A percentile compares a stretch with the other conserved stretches of the same genome.
These are phyloP conservation scores for Hirundo rustica DNA, from an alignment of 2,797 vertebrate genomes.

Conservation along the genomic window DNA sequence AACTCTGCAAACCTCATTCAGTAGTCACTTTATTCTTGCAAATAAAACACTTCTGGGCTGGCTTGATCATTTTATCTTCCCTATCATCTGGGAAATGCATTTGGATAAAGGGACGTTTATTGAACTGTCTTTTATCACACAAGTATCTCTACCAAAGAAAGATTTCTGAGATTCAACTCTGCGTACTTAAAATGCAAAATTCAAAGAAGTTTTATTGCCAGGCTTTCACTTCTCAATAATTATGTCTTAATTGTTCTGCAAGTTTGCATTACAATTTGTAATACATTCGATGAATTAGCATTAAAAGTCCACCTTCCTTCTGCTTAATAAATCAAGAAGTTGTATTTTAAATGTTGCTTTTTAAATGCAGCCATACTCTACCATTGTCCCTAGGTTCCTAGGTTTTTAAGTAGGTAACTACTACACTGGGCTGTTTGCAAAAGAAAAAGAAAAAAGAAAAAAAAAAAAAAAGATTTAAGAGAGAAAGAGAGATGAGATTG, in stretches of 20 bases:
- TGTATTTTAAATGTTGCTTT: neutral
- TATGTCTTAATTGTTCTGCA: slow-evolving; percentile 34
- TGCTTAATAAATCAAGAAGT: neutral
- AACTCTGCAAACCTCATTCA: neutral
- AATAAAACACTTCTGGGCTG: neutral
- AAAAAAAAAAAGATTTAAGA: neutral
- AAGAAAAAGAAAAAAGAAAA: too few relatives aligned
- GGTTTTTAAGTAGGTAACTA: neutral
- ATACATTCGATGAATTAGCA: neutral
- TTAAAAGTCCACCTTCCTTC: neutral
- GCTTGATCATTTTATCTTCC: slow-evolving; percentile 24
- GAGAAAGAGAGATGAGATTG: neutral
- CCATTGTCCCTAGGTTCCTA: neutral
- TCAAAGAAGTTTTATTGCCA: slow-evolving; percentile 44
- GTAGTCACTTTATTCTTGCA: neutral
- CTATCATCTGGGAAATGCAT: slow-evolving; percentile 37
- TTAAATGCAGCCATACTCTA: neutral
- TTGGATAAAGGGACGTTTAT: slow-evolving; percentile 29
- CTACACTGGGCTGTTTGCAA: neutral
- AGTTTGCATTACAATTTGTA: neutral
- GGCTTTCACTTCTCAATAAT: slow-evolving; percentile 30
- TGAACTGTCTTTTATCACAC: slow-evolving; percentile 32
- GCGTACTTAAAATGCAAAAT: slow-evolving; percentile 45
- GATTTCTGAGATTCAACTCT: slow-evolving; percentile 15
- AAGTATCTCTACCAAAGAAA: slow-evolving; percentile 38